These are phyloP conservation scores for Erpornis zantholeuca DNA, from an alignment of 2,113 vertebrate species.

Conservation along the genomic window DNA sequence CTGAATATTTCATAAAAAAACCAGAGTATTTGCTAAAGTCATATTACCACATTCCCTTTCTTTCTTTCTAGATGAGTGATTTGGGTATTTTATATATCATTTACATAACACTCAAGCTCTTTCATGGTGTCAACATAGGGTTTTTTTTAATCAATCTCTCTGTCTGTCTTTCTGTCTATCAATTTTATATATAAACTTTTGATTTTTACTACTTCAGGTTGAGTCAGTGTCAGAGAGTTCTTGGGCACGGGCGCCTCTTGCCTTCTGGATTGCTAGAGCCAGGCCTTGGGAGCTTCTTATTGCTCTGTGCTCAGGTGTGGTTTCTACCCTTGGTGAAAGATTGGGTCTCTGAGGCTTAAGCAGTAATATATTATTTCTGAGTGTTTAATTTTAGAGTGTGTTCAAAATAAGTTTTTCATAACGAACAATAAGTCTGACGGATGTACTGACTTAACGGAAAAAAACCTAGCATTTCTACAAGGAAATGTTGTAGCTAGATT, in stretches of 20 bases:
- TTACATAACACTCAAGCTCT: background rate
- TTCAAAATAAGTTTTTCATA: background rate
- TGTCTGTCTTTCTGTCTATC: background rate
- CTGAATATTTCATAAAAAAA: background rate
- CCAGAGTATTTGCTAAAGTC: background rate
- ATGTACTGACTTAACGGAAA: background rate
- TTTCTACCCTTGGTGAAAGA: background rate
- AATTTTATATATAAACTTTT: background rate
- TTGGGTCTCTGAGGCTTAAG: background rate
- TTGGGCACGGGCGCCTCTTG: background rate
- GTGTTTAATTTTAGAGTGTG: background rate
- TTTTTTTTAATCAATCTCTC: rapidly evolving
- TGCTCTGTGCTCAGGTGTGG: background rate
- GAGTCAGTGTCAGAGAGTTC: background rate
- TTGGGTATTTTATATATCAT: background rate
- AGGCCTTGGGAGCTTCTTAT: background rate
- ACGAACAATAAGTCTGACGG: background rate
- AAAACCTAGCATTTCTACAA: background rate
- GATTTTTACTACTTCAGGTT: background rate
- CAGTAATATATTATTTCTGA: background rate
- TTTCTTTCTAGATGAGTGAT: background rate
- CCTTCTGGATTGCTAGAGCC: background rate
- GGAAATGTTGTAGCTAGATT: background rate
- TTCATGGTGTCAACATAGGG: background rate
- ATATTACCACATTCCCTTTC: background rate